Evolutionary conservation across 2,888 invertebrate genomes (phyloP).

Genomic region (Gandaritis pyraliata): DNA sequence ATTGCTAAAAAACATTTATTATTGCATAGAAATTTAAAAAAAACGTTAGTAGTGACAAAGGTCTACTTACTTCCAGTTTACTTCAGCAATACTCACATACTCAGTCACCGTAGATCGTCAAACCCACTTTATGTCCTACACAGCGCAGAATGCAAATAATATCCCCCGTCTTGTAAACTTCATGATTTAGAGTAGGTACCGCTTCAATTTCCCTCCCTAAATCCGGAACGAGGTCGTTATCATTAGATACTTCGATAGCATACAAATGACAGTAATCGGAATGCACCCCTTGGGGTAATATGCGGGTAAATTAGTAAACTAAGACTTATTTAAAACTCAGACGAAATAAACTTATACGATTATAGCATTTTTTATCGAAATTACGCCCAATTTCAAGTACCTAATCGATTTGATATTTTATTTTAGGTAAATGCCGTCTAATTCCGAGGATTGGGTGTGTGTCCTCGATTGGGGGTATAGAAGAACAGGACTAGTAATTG

Average conservation of each 20-base stretch:
- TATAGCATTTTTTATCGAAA: conserved; percentile 13
- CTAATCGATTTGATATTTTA: conserved; percentile 26
- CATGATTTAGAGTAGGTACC: conserved; percentile 40
- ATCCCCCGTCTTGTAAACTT: conserved; percentile 37
- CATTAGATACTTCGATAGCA: conserved; percentile 40
- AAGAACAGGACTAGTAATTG: conserved; percentile 68
- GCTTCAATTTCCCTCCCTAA: conserved; percentile 28
- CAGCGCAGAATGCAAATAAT: conserved; percentile 44
- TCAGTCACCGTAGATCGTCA: conserved; percentile 61
- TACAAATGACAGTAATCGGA: conserved; percentile 41
- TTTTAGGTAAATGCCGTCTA: conserved; percentile 35
- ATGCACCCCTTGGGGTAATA: conserved; percentile 40
- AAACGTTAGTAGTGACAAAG: conserved; percentile 6
- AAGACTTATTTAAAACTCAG: conserved; percentile 13
- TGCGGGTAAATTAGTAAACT: conserved; percentile 29
- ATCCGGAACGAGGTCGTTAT: conserved; percentile 35
- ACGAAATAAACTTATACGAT: conserved; percentile 19
- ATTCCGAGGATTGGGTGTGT: conserved; percentile 39
- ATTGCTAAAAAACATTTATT: too few relatives aligned
- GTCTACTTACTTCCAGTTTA: conserved; percentile 45
- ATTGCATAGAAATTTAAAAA: background rate
- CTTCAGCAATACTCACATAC: conserved; percentile 74
- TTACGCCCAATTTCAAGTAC: conserved; percentile 16
- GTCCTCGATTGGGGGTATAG: conserved; percentile 42
- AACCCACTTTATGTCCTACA: conserved; percentile 52